Conservation (phyloP, 2,113 vertebrate genomes). For the Choloepus hoffmanni region DNA sequence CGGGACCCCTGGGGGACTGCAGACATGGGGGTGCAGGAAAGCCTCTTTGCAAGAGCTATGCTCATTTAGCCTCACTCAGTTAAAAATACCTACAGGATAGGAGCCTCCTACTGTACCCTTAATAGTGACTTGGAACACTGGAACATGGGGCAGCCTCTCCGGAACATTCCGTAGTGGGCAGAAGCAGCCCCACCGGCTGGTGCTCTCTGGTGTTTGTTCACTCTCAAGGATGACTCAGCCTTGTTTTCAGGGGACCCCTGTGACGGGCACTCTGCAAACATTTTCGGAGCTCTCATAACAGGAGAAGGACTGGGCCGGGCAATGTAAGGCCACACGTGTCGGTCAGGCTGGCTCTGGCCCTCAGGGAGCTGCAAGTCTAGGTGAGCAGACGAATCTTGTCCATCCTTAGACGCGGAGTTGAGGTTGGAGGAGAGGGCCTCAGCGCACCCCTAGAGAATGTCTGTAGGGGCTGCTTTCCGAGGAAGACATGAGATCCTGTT, state of each 20-base stretch:
- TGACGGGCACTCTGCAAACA: background rate
- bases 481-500: background rate
- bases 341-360: background rate
- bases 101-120: background rate
- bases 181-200: background rate
- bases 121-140: background rate
- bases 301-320: too few relatives aligned
- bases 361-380: background rate
- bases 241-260: background rate
- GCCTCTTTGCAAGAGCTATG: background rate
- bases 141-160: background rate
- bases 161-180: background rate
- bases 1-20: background rate
- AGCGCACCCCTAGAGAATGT: background rate
- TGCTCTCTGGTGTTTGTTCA: background rate
- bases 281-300: background rate
- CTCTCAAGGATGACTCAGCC: background rate
- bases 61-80: too few relatives aligned
- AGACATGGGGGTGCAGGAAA: background rate
- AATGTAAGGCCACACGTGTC: background rate
- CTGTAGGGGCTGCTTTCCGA: background rate
- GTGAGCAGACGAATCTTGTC: too few relatives aligned
- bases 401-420: too few relatives aligned
- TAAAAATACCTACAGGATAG: fast-evolving
- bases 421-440: background rate